Conservation (phyloP, 2,888 invertebrate species). For the Amorpha juglandis region DNA sequence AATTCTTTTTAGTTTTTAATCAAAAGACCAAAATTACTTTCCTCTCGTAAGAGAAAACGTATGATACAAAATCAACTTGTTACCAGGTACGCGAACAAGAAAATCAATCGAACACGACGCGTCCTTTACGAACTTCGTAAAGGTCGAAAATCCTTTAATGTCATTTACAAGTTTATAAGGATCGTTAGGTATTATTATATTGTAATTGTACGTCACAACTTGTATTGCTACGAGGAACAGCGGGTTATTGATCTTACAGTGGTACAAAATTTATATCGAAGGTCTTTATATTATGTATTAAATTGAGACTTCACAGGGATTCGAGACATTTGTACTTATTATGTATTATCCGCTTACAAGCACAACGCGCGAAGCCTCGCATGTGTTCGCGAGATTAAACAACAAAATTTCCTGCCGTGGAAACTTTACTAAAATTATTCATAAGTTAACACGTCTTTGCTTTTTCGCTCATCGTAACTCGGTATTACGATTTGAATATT, state of each 20-base stretch:
- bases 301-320: conserved; percentile 34
- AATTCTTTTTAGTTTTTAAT: neutral
- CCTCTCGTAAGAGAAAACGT: neutral
- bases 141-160: conserved; percentile 28
- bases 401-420: conserved; percentile 34
- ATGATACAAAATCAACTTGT: neutral
- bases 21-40: neutral
- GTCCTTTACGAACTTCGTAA: conserved; percentile 11
- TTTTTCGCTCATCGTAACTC: conserved; percentile 67
- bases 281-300: conserved; percentile 20
- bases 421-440: conserved; percentile 60
- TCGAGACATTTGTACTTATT: conserved; percentile 42
- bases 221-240: conserved; percentile 14
- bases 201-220: neutral
- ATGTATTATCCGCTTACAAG: conserved; percentile 43
- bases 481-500: conserved; percentile 79
- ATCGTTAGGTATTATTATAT: conserved; percentile 26
- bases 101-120: conserved; percentile 12
- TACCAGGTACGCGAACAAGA: conserved; percentile 11
- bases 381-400: conserved; percentile 38
- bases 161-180: conserved; percentile 22
- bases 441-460: conserved; percentile 72
- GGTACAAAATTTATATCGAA: conserved; percentile 19
- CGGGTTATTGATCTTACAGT: conserved; percentile 20
- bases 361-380: conserved; percentile 34